Evolutionary conservation across 2,113 vertebrate genomes (phyloP).

Genomic region (Ranitomeya variabilis): DNA sequence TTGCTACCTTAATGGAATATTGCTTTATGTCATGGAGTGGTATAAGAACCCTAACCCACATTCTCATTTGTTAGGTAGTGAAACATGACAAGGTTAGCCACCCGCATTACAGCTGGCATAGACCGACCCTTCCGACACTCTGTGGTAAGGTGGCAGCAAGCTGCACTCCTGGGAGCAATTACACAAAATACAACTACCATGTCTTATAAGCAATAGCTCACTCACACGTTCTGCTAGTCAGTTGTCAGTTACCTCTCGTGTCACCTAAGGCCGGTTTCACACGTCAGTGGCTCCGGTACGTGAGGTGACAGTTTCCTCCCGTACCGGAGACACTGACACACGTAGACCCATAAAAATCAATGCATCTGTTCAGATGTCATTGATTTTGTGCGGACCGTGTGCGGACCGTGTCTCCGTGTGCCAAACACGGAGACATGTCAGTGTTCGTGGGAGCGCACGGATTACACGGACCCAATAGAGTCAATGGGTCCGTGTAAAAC

Average conservation of each 20-base stretch:
- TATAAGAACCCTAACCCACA: neutral
- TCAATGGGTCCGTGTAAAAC: no score
- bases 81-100: slow-evolving; percentile 44
- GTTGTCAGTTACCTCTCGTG: slow-evolving; percentile 21
- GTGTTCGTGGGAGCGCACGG: no score
- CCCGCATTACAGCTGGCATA: neutral
- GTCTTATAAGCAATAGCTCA: slow-evolving; percentile 25
- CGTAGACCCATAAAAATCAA: no score
- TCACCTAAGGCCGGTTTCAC: no score
- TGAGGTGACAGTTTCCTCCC: no score
- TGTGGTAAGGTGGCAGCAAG: slow-evolving; percentile 8
- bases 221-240: slow-evolving; percentile 11
- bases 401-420: no score
- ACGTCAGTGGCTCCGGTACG: no score
- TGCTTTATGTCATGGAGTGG: neutral
- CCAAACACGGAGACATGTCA: no score
- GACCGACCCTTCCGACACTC: slow-evolving; percentile 5
- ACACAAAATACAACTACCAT: slow-evolving; percentile 2
- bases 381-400: no score
- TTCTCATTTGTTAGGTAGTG: slow-evolving; percentile 21
- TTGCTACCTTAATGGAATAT: neutral
- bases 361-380: no score
- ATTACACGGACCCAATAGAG: no score
- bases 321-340: no score
- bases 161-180: slow-evolving; percentile 37